These are phyloP conservation scores for Toxostoma redivivum DNA, from an alignment of 2,113 vertebrate species.

Conservation along the genomic window DNA sequence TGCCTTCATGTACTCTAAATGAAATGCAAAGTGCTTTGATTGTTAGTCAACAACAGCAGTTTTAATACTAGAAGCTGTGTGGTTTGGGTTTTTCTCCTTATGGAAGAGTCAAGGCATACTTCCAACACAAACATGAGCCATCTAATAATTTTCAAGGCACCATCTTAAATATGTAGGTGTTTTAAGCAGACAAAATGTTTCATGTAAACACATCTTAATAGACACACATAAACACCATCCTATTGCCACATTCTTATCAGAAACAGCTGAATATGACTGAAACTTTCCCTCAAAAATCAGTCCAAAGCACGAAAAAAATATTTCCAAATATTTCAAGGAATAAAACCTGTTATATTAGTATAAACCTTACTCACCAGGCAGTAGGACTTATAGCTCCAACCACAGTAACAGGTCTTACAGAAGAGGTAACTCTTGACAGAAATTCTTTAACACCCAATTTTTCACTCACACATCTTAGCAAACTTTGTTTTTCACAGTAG, in stretches of 20 bases:
- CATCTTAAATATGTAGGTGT: neutral
- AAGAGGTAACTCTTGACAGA: neutral
- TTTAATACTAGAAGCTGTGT: neutral
- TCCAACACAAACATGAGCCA: neutral
- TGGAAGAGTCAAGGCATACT: neutral
- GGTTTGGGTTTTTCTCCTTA: neutral
- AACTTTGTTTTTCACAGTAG: neutral
- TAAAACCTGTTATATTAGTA: neutral
- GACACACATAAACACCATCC: neutral
- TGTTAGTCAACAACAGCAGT: neutral
- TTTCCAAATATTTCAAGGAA: neutral
- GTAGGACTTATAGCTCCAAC: neutral
- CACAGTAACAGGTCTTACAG: neutral
- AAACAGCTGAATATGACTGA: neutral
- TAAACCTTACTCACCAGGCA: neutral
- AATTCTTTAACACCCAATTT: neutral
- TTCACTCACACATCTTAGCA: neutral
- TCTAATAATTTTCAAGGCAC: neutral
- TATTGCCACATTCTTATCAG: neutral
- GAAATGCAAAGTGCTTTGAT: neutral
- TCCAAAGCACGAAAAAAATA: neutral
- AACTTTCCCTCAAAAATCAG: neutral
- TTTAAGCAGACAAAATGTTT: neutral
- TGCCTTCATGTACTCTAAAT: neutral
- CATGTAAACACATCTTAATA: neutral